Conservation (phyloP, 2,113 vertebrate genomes). For the Orientallactaga bullata region DNA sequence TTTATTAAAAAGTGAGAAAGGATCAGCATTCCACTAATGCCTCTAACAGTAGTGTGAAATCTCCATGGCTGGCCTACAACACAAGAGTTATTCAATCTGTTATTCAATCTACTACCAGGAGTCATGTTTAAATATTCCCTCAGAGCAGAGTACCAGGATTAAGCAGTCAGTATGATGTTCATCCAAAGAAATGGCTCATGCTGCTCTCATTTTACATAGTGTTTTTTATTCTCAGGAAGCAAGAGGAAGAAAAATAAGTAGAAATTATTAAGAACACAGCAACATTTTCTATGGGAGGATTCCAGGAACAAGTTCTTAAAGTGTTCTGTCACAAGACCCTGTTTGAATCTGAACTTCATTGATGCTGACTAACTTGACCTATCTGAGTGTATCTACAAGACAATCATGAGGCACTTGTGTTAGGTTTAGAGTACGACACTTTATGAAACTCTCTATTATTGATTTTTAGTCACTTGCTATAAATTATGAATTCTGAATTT, state of each 20-base stretch:
- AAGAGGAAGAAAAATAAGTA: neutral
- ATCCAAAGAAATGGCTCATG: neutral
- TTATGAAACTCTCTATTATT: neutral
- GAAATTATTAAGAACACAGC: neutral
- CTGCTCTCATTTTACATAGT: neutral
- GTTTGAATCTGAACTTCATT: neutral
- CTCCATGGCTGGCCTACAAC: neutral
- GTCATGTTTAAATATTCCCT: neutral
- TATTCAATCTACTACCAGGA: neutral
- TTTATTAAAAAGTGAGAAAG: no score
- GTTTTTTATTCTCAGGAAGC: constrained; percentile 11
- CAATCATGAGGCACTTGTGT: neutral
- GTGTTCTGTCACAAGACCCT: neutral
- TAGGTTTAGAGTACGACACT: neutral
- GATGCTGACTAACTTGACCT: neutral
- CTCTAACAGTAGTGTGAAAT: neutral
- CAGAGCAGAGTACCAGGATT: neutral
- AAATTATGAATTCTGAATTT: neutral
- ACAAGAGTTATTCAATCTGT: neutral
- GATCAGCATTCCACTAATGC: neutral
- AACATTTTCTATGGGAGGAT: neutral
- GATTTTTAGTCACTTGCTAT: neutral
- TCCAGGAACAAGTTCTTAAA: neutral
- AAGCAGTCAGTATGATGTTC: neutral
- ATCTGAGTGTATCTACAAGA: neutral